Evolutionary conservation across 2,113 vertebrate species (phyloP), one percentile per base, ranked within the genome.

Genomic region (Thomomys bottae): DNA sequence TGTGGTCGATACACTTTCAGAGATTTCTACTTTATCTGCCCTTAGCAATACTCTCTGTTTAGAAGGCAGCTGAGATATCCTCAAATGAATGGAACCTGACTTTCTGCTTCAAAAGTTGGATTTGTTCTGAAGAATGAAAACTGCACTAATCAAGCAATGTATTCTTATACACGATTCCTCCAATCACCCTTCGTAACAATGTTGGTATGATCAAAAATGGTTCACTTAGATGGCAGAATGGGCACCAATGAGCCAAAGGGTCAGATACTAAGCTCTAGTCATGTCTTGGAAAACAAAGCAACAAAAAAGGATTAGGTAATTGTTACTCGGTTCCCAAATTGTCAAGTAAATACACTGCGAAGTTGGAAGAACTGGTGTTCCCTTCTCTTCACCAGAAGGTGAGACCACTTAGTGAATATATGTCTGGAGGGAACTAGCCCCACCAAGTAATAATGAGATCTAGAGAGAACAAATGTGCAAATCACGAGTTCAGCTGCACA

Each of bases 391-490:
- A 81, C 59, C 20, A 64, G 91, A 92, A 94, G 80, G 67, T 38
- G 30, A 70, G 80, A 10, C 40, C 72, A 36, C 61, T 94, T 63
- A 26, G 59, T 28, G 84, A 90, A 57, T 18, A 15, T 64, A 89
- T 0, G 32, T 87, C 84, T 0, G 54, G 88, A 86, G 92, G 81
- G 90, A 23, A 45, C 82, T 87, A 80, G 0, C 4, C 42, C 73
- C 7, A 2, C 0, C 1, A 3, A 6, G 32, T 64, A 40, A 76
- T 94, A 92, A 95, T 96, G 81, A 94, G 96, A 93, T 86, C 85
- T 45, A 40, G 30, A 54, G 84, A 94, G 91, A 94, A 94, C 84
- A 91, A 92, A 95, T 38, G 91, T 92, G 91, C 82, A 78, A 95
- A 83, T 95, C 90, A 91, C 14, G 84, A 78, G 90, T 94, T 93